Base-by-base conservation (phyloP, 2,797 vertebrate species). In the Squalus acanthias region DNA sequence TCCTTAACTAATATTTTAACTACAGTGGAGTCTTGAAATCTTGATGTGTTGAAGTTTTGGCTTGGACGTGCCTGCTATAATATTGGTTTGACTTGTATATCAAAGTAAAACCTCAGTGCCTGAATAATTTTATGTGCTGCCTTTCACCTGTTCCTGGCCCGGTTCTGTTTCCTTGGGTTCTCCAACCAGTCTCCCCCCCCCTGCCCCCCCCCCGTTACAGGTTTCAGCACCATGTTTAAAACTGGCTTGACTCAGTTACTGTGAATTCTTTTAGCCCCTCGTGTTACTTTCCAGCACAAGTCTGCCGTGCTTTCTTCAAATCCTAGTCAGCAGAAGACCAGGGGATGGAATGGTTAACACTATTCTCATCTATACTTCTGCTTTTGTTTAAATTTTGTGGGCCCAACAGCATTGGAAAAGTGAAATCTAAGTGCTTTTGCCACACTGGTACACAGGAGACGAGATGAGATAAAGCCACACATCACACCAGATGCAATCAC, bases 291-390 rank as follows among this genome's bases (percentile, higher is more conserved):
- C 87, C 87, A 60, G 1, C 39, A 88, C 20, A 57, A 2, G 22
- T 82, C 53, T 88, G 87, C 87, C 29, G 50, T 57, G 87, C 87
- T 88, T 82, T 79, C 33, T 79, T 87, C 82, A 53, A 87, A 87
- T 24, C 6, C 22, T 24, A 57, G 85, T 50, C 8, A 88, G 8
- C 22, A 53, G 15, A 82, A 10, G 1, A 10, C 1, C 2, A 0
- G 13, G 50, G 53, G 24, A 22, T 50, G 39, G 82, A 85, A 50
- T 6, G n/a, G 39, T 85, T 85, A 39, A 46, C 39, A 22, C 39
- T 85, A 6, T 82, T 46, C 15, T 46, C n/a, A 17, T 67, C 65
- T 15, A 67, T 67, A 67, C 65, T 67, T 9, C 13, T 15, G 65
- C 2, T 15, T 15, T 74, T 74, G 33, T 79, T 79, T n/a, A 1